Conservation (phyloP, 2,888 invertebrate genomes). For the Abrostola triplasia region DNA sequence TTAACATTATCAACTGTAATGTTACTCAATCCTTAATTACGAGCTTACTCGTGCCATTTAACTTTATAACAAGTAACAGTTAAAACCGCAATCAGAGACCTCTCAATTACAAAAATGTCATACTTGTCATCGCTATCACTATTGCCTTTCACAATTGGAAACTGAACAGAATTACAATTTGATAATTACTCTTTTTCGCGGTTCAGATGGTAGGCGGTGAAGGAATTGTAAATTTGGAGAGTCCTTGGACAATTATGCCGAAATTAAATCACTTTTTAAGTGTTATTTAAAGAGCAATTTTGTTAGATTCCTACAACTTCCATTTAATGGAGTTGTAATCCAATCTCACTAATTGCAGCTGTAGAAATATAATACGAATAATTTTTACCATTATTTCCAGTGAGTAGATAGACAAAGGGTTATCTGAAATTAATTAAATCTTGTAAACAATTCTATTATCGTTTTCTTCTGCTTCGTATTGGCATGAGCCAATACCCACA, state of each 20-base stretch:
- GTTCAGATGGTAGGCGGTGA: not conserved
- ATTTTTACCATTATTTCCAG: too few species aligned
- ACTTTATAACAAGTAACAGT: constrained; percentile 1
- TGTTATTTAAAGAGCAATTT: not conserved
- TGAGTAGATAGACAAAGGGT: too few species aligned
- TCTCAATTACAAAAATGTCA: constrained; percentile 6
- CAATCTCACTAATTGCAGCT: too few species aligned
- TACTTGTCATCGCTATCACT: constrained; percentile 5
- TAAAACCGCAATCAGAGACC: constrained; percentile 10
- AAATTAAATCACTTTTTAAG: not conserved
- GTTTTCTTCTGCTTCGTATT: too few species aligned
- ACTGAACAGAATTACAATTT: constrained; percentile 11
- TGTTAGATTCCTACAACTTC: not conserved
- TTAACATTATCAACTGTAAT: not conserved
- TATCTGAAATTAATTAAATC: too few species aligned
- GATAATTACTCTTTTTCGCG: constrained; percentile 4
- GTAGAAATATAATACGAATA: too few species aligned
- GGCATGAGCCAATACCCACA: too few species aligned
- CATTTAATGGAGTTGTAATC: too few species aligned
- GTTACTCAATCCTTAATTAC: not conserved
- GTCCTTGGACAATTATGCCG: not conserved
- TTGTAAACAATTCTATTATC: too few species aligned
- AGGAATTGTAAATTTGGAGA: constrained; percentile 1
- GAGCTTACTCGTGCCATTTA: not conserved
- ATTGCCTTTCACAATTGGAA: constrained; percentile 10